phyloP scores from a whole-genome alignment of 2,797 vertebrate species.

The Lutjanus argentimaculatus region DNA sequence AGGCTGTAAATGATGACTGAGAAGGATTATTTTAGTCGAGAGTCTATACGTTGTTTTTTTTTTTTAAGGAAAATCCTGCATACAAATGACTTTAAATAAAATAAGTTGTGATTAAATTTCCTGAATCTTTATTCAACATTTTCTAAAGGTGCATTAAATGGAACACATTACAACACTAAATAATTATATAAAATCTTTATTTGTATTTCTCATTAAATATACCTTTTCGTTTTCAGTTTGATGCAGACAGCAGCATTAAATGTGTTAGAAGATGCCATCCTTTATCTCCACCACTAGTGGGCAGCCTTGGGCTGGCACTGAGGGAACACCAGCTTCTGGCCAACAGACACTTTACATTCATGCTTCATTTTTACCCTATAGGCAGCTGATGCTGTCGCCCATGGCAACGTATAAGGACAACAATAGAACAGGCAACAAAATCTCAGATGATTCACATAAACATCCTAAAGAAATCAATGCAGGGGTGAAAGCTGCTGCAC shows the following conservation, averaged over 20 bases:
- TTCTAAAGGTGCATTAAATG: no score
- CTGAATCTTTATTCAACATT: no score
- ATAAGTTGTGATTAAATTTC: no score
- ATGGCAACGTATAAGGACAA: conserved; percentile 50
- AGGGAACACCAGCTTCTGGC: background rate
- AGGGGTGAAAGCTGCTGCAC: background rate
- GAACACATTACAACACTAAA: background rate
- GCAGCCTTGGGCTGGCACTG: conserved; percentile 15
- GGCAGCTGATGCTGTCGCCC: conserved; percentile 51
- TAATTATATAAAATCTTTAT: background rate
- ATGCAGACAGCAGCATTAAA: background rate
- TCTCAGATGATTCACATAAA: background rate
- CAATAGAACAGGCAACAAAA: background rate
- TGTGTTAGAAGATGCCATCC: background rate
- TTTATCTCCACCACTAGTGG: conserved; percentile 54
- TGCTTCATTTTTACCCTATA: conserved; percentile 54
- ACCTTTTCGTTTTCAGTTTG: background rate
- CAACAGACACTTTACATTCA: conserved; percentile 48
- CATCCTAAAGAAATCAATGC: background rate
- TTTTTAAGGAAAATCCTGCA: no score
- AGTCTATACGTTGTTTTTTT: no score
- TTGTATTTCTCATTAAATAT: background rate
- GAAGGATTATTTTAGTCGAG: no score
- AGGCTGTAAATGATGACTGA: no score
- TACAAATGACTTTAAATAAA: no score